Conservation (phyloP, 2,113 vertebrate species). For the Muntiacus muntjak region DNA sequence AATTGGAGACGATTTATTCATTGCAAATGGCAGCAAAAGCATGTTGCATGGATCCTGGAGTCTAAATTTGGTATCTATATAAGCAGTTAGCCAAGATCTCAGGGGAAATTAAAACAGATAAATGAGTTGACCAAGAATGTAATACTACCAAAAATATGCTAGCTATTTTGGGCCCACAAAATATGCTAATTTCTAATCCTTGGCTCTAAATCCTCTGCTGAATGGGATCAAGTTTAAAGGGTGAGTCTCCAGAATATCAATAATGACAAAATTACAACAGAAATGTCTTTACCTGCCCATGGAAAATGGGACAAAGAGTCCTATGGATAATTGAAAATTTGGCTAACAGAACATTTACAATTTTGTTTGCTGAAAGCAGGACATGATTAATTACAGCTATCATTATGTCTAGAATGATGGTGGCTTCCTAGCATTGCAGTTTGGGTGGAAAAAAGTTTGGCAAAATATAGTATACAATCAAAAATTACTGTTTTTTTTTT, state of each 20-base stretch:
- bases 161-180: background rate
- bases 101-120: background rate
- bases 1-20: constrained; percentile 1
- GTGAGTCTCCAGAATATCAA: background rate
- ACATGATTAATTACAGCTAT: background rate
- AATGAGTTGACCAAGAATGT: background rate
- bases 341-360: background rate
- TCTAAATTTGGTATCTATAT: background rate
- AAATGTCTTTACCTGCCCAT: background rate
- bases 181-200: background rate
- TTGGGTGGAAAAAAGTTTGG: background rate
- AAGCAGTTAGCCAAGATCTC: background rate
- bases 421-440: background rate
- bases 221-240: background rate
- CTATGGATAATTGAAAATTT: background rate
- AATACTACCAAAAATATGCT: background rate
- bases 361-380: background rate
- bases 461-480: background rate
- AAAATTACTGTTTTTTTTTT: background rate
- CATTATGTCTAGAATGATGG: background rate
- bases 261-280: background rate
- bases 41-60: background rate
- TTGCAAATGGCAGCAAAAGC: background rate
- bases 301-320: background rate
- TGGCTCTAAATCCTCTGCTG: constrained; percentile 10